Conservation (phyloP, 2,113 vertebrate species). For the Actenoides hombroni region DNA sequence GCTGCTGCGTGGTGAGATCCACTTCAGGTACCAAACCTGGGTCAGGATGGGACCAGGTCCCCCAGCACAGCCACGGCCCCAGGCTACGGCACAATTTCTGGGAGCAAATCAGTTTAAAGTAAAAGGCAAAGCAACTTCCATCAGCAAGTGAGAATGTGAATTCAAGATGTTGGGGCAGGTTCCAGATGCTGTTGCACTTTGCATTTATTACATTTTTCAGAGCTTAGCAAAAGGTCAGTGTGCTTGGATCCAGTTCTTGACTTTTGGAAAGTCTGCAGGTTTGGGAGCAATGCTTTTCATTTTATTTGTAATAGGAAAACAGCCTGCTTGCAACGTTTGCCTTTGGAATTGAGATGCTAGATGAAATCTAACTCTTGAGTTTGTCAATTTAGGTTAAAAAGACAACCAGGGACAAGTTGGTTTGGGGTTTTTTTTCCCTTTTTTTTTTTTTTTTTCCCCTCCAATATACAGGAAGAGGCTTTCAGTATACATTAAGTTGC, state of each 20-base stretch:
- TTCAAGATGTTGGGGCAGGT: slow-evolving; percentile 5
- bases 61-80: neutral
- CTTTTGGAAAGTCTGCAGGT: slow-evolving; percentile 15
- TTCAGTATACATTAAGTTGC: neutral
- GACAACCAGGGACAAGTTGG: neutral
- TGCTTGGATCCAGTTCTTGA: slow-evolving; percentile 17
- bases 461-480: neutral
- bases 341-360: neutral
- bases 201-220: slow-evolving; percentile 28
- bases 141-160: slow-evolving; percentile 46
- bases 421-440: too few species aligned
- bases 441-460: neutral
- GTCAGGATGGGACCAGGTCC: neutral
- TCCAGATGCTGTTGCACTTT: slow-evolving; percentile 27
- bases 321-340: neutral
- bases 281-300: neutral
- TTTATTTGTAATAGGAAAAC: neutral
- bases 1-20: neutral
- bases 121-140: neutral
- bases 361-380: neutral
- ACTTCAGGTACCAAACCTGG: rapidly evolving
- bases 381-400: neutral
- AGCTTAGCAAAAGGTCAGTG: slow-evolving; percentile 44
- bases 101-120: neutral
- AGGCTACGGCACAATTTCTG: neutral